Conservation (phyloP, 2,113 vertebrate genomes). For the Leptodactylus fuscus region DNA sequence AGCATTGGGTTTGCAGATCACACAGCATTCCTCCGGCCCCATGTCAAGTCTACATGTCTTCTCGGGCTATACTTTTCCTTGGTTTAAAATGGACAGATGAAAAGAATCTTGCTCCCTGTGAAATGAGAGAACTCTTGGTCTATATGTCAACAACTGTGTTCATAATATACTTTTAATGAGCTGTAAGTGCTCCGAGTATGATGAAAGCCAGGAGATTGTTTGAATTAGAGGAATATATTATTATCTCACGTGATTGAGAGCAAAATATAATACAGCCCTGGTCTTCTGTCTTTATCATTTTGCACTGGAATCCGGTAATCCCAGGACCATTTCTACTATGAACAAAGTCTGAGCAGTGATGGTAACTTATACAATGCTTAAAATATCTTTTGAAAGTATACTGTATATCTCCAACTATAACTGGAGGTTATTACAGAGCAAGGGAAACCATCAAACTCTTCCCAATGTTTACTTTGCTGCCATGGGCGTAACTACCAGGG, state of each 20-base stretch:
- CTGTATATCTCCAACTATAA: too few species aligned
- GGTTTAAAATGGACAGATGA: slow-evolving; percentile 53
- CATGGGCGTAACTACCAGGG: too few species aligned
- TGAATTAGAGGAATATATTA: slow-evolving; percentile 16
- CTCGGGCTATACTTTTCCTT: slow-evolving; percentile 37
- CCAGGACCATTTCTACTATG: too few species aligned
- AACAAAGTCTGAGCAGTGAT: too few species aligned
- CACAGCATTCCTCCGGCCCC: slow-evolving; percentile 42
- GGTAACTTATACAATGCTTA: too few species aligned
- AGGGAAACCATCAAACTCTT: too few species aligned
- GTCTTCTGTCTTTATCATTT: background rate
- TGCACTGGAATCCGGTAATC: too few species aligned
- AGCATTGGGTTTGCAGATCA: slow-evolving; percentile 53
- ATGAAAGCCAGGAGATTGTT: slow-evolving; percentile 23
- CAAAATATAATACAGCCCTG: background rate
- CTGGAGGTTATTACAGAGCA: too few species aligned
- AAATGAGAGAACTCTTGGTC: slow-evolving; percentile 52
- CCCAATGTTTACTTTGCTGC: too few species aligned
- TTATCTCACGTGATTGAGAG: slow-evolving; percentile 7
- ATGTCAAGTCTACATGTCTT: slow-evolving; percentile 34
- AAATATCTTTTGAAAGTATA: too few species aligned
- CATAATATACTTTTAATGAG: slow-evolving; percentile 56
- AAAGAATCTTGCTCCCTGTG: slow-evolving; percentile 35
- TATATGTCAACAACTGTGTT: slow-evolving; percentile 52
- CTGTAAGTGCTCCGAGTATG: slow-evolving; percentile 25